Evolutionary conservation across 2,797 vertebrate species (phyloP).

Genomic region (Poeciliopsis gracilis): DNA sequence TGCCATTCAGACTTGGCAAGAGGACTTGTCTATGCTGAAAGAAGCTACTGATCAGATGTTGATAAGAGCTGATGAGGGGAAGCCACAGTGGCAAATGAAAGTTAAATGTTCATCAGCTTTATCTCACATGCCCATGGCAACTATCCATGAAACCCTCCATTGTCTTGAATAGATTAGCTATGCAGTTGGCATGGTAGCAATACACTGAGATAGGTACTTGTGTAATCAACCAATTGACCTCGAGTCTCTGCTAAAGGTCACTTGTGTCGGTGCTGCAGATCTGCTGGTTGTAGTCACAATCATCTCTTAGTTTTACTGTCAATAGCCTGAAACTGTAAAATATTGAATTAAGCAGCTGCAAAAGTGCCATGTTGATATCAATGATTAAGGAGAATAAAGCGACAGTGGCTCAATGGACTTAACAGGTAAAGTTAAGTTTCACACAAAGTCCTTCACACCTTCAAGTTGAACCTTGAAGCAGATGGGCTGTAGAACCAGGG

Average conservation of each 20-base stretch:
- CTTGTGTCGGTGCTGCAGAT: neutral
- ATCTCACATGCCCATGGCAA: neutral
- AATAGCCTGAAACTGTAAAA: neutral
- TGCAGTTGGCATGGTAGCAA: neutral
- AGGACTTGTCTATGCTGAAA: neutral
- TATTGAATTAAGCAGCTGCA: neutral
- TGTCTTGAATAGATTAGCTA: neutral
- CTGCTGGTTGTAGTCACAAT: neutral
- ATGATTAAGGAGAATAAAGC: neutral
- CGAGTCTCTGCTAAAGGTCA: neutral
- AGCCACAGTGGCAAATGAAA: conserved; percentile 1
- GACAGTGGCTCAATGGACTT: neutral
- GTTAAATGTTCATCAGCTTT: neutral
- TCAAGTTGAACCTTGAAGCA: neutral
- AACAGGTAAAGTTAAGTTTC: no score
- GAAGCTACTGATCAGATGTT: neutral
- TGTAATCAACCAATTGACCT: neutral
- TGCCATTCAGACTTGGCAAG: neutral
- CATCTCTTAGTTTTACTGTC: neutral
- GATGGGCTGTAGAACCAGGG: neutral
- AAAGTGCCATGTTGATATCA: neutral
- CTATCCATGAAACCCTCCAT: neutral
- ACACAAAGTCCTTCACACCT: no score
- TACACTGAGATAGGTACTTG: neutral
- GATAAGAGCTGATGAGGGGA: neutral